Base-by-base conservation (phyloP, 2,113 vertebrate species). In the Gavialis gangeticus region DNA sequence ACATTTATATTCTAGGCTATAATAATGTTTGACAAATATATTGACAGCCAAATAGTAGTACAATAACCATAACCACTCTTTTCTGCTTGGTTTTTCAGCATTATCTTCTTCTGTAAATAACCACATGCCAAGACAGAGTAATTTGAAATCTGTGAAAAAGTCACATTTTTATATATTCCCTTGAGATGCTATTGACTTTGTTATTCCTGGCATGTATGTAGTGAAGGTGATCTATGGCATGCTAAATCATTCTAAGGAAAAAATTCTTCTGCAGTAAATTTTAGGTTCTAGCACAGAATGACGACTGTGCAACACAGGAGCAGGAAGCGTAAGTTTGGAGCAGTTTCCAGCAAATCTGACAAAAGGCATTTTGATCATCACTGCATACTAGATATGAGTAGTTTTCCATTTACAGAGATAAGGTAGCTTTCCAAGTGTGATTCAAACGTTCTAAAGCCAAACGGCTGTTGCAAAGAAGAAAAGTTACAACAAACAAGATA, bases 181-280 rank as follows among this genome's bases (percentile, higher is more conserved):
- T 4, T 34, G 77, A 91, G 67, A 78, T 46, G 19, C 4, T 12
- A 7, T 10, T 77, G 62, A 28, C 60, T 75, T 79, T 46, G 46
- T 54, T 4, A 6, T 62, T 63, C 4, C 76, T 3, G 0, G 0
- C 56, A n/a, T 0, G 6, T 62, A 54, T 0, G 12, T 4, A 76
- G 66, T 28, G 37, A 6, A 3, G 66, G 30, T 1, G 28, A 77
- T 73, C 55, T 6, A 28, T 2, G 82, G 59, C 0, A 19, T 3
- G 66, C 14, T 67, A 63, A 77, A 89, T 76, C 62, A 79, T 0
- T 82, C 73, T 73, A 17, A 67, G 5, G 13, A 22, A 16, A 34
- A 56, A n/a, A 54, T 24, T 56, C 37, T 75, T 54, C 12, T 16
- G 59, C 54, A 30, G 57, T 3, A 17, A 25, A 25, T 27, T 3